These are phyloP conservation scores for Chanos chanos DNA, from an alignment of 2,797 vertebrate species.

Conservation along the genomic window DNA sequence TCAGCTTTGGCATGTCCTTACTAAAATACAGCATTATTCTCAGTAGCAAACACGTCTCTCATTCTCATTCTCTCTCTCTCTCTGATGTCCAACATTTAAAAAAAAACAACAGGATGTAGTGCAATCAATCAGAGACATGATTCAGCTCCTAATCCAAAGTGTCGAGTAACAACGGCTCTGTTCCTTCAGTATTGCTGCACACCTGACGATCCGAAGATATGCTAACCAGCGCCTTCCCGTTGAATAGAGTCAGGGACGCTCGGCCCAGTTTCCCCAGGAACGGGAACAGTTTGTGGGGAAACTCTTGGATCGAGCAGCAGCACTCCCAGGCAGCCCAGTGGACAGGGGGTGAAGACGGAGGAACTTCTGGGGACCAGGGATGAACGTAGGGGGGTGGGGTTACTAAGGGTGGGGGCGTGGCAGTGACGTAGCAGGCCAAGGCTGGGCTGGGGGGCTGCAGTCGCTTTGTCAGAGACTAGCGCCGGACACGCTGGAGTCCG, in stretches of 20 bases:
- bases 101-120: conserved; percentile 68
- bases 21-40: conserved; percentile 52
- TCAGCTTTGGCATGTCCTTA: conserved; percentile 76
- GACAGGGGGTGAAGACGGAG: conserved; percentile 52
- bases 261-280: conserved; percentile 84
- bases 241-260: conserved; percentile 76
- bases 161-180: conserved; percentile 44
- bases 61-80: conserved; percentile 56
- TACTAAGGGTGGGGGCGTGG: conserved; percentile 61
- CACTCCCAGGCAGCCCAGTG: conserved; percentile 65
- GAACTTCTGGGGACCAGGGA: conserved; percentile 51
- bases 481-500: conserved; percentile 89
- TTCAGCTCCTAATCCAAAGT: conserved; percentile 39
- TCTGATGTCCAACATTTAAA: conserved; percentile 58
- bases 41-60: conserved; percentile 71
- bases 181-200: conserved; percentile 64
- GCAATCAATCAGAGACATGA: conserved; percentile 62
- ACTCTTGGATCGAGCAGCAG: conserved; percentile 64
- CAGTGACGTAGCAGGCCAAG: conserved; percentile 30
- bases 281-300: conserved; percentile 69
- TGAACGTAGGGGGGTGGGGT: conserved; percentile 55
- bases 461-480: conserved; percentile 96
- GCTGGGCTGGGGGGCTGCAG: conserved; percentile 48
- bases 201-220: conserved; percentile 73
- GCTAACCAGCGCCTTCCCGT: conserved; percentile 72